phyloP scores from a whole-genome alignment of 2,888 invertebrate species.

The Icerya purchasi region DNA sequence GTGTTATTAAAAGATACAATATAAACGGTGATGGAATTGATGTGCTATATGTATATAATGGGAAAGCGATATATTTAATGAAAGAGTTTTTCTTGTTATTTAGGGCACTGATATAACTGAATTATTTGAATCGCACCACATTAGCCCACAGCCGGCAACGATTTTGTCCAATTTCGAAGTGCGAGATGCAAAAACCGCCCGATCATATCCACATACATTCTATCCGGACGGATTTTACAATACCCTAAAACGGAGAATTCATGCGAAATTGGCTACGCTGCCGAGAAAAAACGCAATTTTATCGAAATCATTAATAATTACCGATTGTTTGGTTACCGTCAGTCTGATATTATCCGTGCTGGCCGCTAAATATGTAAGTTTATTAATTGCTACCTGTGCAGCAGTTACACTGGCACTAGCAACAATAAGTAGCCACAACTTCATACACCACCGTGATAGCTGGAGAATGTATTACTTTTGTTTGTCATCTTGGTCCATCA shows the following conservation, averaged over 20 bases:
- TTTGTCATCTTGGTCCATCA: not conserved
- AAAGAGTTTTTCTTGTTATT: not conserved
- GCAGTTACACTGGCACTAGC: conserved; percentile 37
- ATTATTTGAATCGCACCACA: conserved; percentile 51
- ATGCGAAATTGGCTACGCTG: not conserved
- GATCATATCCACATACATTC: conserved; percentile 52
- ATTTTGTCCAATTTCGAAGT: conserved; percentile 42
- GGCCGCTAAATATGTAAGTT: conserved; percentile 17
- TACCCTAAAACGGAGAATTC: conserved; percentile 33
- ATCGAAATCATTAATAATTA: conserved; percentile 16
- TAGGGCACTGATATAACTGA: conserved; percentile 61
- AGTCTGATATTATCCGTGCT: conserved; percentile 24
- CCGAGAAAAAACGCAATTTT: not conserved
- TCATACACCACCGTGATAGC: conserved; percentile 49
- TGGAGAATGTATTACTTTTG: conserved; percentile 53
- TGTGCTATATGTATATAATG: too few species aligned
- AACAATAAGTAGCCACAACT: conserved; percentile 46
- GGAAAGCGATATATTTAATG: too few species aligned
- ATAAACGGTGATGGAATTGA: too few species aligned
- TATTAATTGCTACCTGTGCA: conserved; percentile 27
- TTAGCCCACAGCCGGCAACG: conserved; percentile 32
- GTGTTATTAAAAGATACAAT: too few species aligned
- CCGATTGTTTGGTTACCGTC: conserved; percentile 26
- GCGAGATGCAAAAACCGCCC: conserved; percentile 34
- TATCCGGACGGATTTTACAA: conserved; percentile 49